Percentiles rank a stretch among this genome's conserved stretches.
Conservation (phyloP, 2,888 invertebrate species). For the Seira musarum region DNA sequence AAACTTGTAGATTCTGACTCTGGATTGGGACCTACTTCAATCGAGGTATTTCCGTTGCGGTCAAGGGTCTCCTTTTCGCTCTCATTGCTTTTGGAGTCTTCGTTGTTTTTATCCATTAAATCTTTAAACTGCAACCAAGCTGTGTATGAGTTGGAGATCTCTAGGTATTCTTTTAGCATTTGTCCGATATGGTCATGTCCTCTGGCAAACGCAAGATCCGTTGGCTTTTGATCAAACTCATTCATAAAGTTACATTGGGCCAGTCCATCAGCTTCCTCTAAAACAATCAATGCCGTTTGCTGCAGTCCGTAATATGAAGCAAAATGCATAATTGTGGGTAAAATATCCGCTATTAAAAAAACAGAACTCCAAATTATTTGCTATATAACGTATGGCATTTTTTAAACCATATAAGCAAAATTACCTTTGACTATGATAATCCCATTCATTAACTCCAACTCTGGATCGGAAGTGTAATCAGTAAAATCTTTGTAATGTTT, state of each 20-base stretch:
- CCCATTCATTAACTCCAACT: slow-evolving; percentile 68
- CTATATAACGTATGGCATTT: too few relatives aligned
- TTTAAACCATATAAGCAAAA: too few relatives aligned
- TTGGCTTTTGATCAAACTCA: slow-evolving; percentile 61
- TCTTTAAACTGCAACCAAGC: slow-evolving; percentile 64
- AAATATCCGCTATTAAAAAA: slow-evolving; percentile 36
- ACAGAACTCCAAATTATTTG: background rate
- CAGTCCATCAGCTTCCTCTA: slow-evolving; percentile 67
- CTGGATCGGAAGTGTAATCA: slow-evolving; percentile 63
- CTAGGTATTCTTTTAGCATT: slow-evolving; percentile 64
- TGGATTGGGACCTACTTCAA: too few relatives aligned
- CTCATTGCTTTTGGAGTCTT: background rate
- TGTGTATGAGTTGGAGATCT: slow-evolving; percentile 58
- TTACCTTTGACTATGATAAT: slow-evolving; percentile 64
- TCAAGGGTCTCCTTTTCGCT: background rate
- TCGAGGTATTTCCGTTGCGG: too few relatives aligned
- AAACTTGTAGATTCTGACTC: slow-evolving; percentile 10
- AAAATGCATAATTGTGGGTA: slow-evolving; percentile 67
- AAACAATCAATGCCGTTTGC: slow-evolving; percentile 63
- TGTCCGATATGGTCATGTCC: slow-evolving; percentile 51
- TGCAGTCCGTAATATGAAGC: slow-evolving; percentile 67
- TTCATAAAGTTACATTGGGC: slow-evolving; percentile 62
- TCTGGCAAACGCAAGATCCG: slow-evolving; percentile 62
- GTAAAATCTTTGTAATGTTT: slow-evolving; percentile 63
- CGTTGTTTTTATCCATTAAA: slow-evolving; percentile 30